Evolutionary conservation across 2,113 vertebrate genomes (phyloP).

Genomic region (Otocyon megalotis): DNA sequence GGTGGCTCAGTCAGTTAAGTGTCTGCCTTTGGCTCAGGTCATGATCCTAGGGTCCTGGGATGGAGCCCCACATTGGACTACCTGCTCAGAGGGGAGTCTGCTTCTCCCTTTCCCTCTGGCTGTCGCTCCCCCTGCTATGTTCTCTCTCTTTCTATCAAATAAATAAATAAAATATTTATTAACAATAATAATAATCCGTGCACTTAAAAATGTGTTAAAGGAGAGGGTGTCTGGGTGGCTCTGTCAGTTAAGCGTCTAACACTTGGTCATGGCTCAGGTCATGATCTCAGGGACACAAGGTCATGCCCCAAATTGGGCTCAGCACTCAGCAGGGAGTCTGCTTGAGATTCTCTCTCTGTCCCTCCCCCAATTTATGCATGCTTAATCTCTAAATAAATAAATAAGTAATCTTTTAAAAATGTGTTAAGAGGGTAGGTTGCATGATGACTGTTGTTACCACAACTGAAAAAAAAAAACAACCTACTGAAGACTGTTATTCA

Average conservation of each 20-base stretch:
- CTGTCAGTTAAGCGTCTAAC: neutral
- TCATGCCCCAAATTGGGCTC: neutral
- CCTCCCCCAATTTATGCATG: neutral
- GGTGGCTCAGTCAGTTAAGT: neutral
- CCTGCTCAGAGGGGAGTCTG: neutral
- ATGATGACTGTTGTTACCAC: neutral
- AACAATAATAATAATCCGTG: no score
- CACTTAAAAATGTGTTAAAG: no score
- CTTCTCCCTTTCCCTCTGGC: neutral
- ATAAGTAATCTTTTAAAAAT: neutral
- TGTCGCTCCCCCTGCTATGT: neutral
- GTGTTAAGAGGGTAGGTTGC: neutral
- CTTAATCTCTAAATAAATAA: neutral
- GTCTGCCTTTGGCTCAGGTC: neutral
- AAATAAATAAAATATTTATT: neutral
- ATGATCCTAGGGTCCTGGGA: neutral
- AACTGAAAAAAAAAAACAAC: neutral
- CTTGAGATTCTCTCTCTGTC: neutral
- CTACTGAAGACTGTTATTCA: neutral
- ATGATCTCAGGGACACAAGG: neutral
- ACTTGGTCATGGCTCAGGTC: neutral
- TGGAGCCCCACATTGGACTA: neutral
- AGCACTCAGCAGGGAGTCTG: neutral
- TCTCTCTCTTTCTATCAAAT: neutral
- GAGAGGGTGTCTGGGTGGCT: neutral